phyloP scores from a whole-genome alignment of 2,113 vertebrate species.

The Marcusenius ussheri region DNA sequence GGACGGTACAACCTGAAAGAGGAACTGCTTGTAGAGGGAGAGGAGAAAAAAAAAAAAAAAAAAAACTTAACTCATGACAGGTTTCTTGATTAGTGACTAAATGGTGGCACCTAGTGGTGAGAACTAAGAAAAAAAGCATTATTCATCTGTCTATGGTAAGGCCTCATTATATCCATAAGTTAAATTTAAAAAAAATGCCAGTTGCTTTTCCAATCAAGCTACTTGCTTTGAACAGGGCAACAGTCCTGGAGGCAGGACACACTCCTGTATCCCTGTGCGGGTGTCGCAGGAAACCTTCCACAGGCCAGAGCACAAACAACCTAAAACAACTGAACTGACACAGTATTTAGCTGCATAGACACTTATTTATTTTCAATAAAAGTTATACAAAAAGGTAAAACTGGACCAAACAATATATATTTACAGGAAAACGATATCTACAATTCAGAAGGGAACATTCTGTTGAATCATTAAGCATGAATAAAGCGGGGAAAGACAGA shows the following conservation, averaged over 20 bases:
- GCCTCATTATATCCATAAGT: background rate
- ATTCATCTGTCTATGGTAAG: background rate
- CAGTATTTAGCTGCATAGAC: background rate
- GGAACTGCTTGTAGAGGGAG: background rate
- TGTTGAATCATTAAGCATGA: background rate
- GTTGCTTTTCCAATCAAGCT: background rate
- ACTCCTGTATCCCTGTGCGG: background rate
- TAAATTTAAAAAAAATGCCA: no score
- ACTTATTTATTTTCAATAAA: background rate
- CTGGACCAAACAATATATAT: constrained; percentile 29
- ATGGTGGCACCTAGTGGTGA: background rate
- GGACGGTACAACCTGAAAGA: background rate
- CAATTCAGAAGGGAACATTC: constrained; percentile 23
- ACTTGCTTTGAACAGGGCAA: background rate
- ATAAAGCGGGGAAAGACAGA: background rate
- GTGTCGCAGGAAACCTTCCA: background rate
- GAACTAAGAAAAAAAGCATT: background rate
- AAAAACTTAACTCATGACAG: background rate
- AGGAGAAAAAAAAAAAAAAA: background rate
- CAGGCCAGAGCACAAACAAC: background rate
- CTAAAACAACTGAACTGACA: background rate
- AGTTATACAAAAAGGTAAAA: constrained; percentile 16
- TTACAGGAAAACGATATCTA: constrained; percentile 43
- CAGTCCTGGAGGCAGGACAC: background rate
- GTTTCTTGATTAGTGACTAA: background rate